Percentiles rank a stretch among this genome's conserved stretches.
Evolutionary conservation across 1,140 invertebrate genomes (phyloP).

Genomic region (Diorhabda elongata): DNA sequence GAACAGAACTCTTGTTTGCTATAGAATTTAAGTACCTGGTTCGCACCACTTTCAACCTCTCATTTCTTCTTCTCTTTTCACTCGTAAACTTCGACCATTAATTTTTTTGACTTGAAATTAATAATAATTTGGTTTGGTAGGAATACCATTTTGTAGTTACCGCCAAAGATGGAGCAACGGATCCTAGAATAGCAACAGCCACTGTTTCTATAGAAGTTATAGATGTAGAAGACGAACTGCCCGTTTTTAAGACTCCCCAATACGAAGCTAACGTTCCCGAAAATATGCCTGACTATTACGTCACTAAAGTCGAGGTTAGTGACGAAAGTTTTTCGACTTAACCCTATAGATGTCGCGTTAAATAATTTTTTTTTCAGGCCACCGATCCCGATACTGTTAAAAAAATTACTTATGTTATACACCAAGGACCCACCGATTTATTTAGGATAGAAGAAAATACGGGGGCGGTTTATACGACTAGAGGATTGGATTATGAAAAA

Average conservation of each 20-base stretch:
- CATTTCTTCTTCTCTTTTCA: no score
- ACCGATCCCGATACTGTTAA: conserved; percentile 74
- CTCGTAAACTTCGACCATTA: background rate
- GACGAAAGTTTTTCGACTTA: background rate
- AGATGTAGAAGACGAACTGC: conserved; percentile 81
- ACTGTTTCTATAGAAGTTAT: conserved; percentile 75
- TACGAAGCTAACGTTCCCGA: conserved; percentile 80
- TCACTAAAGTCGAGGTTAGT: conserved; percentile 66
- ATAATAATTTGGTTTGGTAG: conserved; percentile 20
- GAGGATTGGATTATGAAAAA: conserved; percentile 75
- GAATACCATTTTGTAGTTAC: conserved; percentile 82
- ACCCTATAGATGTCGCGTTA: background rate
- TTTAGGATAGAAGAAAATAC: conserved; percentile 77
- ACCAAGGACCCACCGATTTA: conserved; percentile 72
- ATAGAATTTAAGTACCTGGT: no score
- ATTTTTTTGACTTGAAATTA: background rate
- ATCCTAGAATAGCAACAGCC: conserved; percentile 80
- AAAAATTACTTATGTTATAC: conserved; percentile 79
- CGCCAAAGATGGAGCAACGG: conserved; percentile 80
- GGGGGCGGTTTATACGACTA: conserved; percentile 70
- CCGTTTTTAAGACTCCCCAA: conserved; percentile 66
- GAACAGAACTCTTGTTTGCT: no score
- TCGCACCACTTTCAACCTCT: no score
- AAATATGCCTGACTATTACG: conserved; percentile 70
- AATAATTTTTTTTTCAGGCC: conserved; percentile 48